Evolutionary conservation across 1,140 invertebrate genomes (phyloP), one percentile per base, ranked within the genome.

Genomic region (Drosophila kepulauana): DNA sequence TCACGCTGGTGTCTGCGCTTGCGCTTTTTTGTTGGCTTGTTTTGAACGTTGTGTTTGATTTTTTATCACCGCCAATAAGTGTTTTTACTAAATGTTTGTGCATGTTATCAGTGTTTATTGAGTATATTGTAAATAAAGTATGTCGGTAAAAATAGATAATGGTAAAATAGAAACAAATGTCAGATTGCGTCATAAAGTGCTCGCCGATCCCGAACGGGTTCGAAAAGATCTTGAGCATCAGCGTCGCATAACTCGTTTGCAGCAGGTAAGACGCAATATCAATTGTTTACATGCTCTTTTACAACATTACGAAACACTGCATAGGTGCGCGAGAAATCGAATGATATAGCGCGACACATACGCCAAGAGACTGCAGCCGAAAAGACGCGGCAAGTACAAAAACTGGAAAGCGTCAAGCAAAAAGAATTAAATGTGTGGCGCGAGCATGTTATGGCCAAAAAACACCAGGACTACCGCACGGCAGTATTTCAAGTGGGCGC

Each of bases 271-370:
- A 41, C 66, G 57, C 63, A 75, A 11, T 69, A 66, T 2, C 3
- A 45, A n/a, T 48, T 11, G 13, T 38, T 59, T 58, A n/a, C 38
- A 58, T 8, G 30, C 30, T 38, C 7, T 3, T 10, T 38, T 38
- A 38, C 35, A 11, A 38, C 8, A 38, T 38, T 45, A 52, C n/a
- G 46, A 35, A 30, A 51, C 43, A 38, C 73, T 56, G 62, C 41
- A 30, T 51, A 92, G 92, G 91, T 92, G 35, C 91, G 92, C 2
- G 77, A 91, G 52, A 75, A 91, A 58, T 92, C 91, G 2, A 91
- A 79, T 16, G 45, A 66, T 13, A 30, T 92, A 45, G 88, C 92
- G 5, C 57, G 66, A 0, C 76, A 91, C 8, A 78, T 92, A 66
- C 82, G 91, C 0, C 41, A 91, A 49, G 82, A 86, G 3, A 86